These are phyloP conservation scores for Tautogolabrus adspersus DNA, from an alignment of 2,113 vertebrate species.

Conservation along the genomic window DNA sequence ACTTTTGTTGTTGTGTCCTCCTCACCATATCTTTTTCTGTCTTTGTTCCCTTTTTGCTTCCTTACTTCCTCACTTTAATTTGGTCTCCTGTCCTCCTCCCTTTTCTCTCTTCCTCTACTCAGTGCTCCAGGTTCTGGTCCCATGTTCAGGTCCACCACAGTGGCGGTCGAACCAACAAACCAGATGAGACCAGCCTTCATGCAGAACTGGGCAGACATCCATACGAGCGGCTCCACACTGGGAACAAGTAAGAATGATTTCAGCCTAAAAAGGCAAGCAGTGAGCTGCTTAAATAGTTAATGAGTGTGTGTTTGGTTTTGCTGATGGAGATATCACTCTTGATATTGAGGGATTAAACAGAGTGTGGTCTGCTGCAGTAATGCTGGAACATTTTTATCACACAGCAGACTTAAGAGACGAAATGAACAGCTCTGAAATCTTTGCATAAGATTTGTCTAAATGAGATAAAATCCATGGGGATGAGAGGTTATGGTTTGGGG, in stretches of 20 bases:
- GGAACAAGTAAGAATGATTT: constrained; percentile 57
- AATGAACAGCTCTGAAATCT: neutral
- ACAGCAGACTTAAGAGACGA: constrained; percentile 2
- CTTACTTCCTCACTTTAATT: neutral
- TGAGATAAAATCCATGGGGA: neutral
- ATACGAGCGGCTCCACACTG: constrained; percentile 13
- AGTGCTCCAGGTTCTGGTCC: constrained; percentile 78
- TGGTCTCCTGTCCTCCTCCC: neutral
- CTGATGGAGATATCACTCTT: constrained; percentile 47
- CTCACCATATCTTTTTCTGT: neutral
- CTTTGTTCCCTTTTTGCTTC: neutral
- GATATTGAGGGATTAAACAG: constrained; percentile 53
- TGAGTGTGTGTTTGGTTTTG: constrained; percentile 65
- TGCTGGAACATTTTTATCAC: constrained; percentile 18
- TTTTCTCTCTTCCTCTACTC: neutral
- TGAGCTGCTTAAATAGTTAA: constrained; percentile 54
- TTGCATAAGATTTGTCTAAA: neutral
- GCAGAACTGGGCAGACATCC: constrained; percentile 53
- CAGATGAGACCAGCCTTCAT: constrained; percentile 26
- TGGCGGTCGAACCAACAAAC: constrained; percentile 67
- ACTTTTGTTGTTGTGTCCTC: neutral
- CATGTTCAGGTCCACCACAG: constrained; percentile 80
- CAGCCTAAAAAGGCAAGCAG: constrained; percentile 21
- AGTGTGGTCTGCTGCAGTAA: constrained; percentile 13
- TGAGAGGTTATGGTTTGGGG: neutral